phyloP scores from a whole-genome alignment of 2,888 invertebrate genomes.

The Bembecia ichneumoniformis region DNA sequence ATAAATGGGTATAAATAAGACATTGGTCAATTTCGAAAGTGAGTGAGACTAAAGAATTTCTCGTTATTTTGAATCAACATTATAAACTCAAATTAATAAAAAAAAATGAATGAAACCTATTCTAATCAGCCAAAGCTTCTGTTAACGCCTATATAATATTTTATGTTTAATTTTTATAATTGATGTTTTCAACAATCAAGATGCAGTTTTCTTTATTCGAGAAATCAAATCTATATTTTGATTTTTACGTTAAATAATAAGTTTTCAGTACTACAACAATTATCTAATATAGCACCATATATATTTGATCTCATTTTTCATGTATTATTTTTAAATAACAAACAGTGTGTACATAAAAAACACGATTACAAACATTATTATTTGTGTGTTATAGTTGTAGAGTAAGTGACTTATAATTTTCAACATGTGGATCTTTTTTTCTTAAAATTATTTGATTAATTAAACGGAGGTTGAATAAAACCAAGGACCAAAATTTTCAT shows the following conservation, averaged over 20 bases:
- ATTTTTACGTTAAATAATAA: not conserved
- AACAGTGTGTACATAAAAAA: conserved; percentile 32
- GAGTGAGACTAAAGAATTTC: conserved; percentile 25
- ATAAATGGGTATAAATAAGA: conserved; percentile 11
- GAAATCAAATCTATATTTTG: not conserved
- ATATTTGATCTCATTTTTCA: conserved; percentile 59
- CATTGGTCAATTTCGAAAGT: conserved; percentile 31
- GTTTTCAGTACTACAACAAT: not conserved
- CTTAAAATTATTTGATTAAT: conserved; percentile 17
- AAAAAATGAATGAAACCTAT: conserved; percentile 1
- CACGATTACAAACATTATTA: conserved; percentile 30
- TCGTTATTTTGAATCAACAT: conserved; percentile 13
- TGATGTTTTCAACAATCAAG: too few relatives aligned
- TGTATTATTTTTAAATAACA: conserved; percentile 45
- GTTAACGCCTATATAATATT: not conserved
- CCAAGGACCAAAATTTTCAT: conserved; percentile 50
- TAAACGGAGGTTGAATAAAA: conserved; percentile 5
- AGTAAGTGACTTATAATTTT: conserved; percentile 22
- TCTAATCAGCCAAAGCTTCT: conserved; percentile 7
- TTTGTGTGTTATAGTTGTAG: conserved; percentile 23
- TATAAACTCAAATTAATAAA: not conserved
- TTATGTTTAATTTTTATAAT: not conserved
- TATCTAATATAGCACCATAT: conserved; percentile 15
- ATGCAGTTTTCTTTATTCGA: too few relatives aligned
- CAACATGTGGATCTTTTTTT: conserved; percentile 18